Evolutionary conservation across 2,797 vertebrate species (phyloP).

Genomic region (Pygocentrus nattereri): DNA sequence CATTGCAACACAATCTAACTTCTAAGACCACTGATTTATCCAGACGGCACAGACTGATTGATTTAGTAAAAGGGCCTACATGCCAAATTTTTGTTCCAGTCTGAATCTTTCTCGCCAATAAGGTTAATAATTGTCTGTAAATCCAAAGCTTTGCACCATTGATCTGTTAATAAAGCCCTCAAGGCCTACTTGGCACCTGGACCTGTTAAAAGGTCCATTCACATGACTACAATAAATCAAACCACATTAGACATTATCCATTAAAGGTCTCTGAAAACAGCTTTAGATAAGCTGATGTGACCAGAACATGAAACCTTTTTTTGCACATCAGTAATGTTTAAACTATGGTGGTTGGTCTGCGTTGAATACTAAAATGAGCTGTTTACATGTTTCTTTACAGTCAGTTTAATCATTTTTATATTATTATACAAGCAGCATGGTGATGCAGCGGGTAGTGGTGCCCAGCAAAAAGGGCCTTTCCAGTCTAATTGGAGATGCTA

Average conservation of each 20-base stretch:
- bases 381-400: background rate
- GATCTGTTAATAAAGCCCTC: background rate
- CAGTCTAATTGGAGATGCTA: too few relatives aligned
- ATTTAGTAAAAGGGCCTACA: background rate
- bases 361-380: background rate
- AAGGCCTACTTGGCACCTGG: background rate
- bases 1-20: background rate
- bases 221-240: background rate
- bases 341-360: background rate
- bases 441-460: too few relatives aligned
- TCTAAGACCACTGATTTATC: background rate
- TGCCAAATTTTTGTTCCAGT: background rate
- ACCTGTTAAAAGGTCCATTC: slow-evolving; percentile 14
- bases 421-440: too few relatives aligned
- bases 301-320: background rate
- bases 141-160: background rate
- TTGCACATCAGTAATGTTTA: background rate
- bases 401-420: background rate
- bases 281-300: background rate
- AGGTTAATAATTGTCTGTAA: slow-evolving; percentile 1
- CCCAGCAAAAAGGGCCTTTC: too few relatives aligned
- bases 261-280: background rate
- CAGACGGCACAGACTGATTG: background rate
- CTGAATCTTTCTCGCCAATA: background rate
- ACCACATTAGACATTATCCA: background rate